These are phyloP conservation scores for Bryconaethiops microstoma DNA, from an alignment of 2,797 vertebrate genomes.

Conservation along the genomic window DNA sequence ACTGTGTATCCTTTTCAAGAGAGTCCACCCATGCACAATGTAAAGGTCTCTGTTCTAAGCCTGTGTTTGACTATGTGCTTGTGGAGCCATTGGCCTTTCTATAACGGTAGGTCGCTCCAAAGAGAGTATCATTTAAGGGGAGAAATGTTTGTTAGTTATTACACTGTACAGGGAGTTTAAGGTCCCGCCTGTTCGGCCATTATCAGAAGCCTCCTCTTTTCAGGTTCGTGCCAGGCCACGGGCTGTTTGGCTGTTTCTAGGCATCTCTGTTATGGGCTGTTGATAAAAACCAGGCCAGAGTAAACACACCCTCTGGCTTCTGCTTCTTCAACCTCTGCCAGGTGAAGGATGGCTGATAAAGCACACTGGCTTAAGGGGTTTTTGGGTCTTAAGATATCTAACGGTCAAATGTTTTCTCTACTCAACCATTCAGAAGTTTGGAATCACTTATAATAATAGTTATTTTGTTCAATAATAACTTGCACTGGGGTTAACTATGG, in stretches of 20 bases:
- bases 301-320: not conserved
- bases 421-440: too few species aligned
- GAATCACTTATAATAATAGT: too few species aligned
- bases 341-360: not conserved
- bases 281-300: not conserved
- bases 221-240: not conserved
- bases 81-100: not conserved
- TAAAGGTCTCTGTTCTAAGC: slow-evolving; percentile 34
- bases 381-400: too few species aligned
- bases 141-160: slow-evolving; percentile 5
- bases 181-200: not conserved
- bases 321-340: not conserved
- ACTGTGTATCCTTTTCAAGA: slow-evolving; percentile 7
- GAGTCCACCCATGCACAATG: not conserved
- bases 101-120: not conserved
- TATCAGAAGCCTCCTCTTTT: not conserved
- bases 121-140: not conserved
- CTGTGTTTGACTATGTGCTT: slow-evolving; percentile 29
- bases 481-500: too few species aligned
- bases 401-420: too few species aligned
- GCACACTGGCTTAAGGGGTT: not conserved
- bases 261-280: not conserved
- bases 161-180: not conserved
- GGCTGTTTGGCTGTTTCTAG: not conserved
- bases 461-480: too few species aligned